phyloP scores from a whole-genome alignment of 2,888 invertebrate species.

The Calameuta filiformis region DNA sequence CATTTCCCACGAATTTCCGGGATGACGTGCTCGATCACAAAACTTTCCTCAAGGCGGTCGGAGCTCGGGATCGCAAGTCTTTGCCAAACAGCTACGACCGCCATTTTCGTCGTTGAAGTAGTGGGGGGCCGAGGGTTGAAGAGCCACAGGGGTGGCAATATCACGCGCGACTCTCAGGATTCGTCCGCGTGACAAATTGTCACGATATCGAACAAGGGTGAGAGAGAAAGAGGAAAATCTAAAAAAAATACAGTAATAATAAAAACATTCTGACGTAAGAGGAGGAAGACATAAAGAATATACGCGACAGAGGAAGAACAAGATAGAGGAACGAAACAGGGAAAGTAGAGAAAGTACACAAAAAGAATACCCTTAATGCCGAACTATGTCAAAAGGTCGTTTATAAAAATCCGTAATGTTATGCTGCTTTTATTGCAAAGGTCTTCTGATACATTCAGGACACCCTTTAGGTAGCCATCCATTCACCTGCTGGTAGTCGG shows the following conservation, averaged over 20 bases:
- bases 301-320: not conserved
- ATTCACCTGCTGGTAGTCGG: no score
- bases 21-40: conserved; percentile 35
- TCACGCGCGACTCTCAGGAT: not conserved
- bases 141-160: not conserved
- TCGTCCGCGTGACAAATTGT: not conserved
- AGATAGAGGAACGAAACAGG: not conserved
- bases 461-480: no score
- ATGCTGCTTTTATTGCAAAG: no score
- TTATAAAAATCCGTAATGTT: not conserved
- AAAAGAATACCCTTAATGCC: not conserved
- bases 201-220: not conserved
- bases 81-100: not conserved
- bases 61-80: not conserved
- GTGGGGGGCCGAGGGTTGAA: not conserved
- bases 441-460: no score
- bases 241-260: not conserved
- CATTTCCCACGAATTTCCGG: conserved; percentile 57
- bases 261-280: not conserved
- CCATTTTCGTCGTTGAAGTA: not conserved
- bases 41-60: conserved; percentile 25
- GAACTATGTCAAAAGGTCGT: not conserved
- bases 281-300: not conserved
- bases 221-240: not conserved
- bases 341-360: not conserved